Evolutionary conservation across 2,113 vertebrate species (phyloP).

Genomic region (Hyla sarda): DNA sequence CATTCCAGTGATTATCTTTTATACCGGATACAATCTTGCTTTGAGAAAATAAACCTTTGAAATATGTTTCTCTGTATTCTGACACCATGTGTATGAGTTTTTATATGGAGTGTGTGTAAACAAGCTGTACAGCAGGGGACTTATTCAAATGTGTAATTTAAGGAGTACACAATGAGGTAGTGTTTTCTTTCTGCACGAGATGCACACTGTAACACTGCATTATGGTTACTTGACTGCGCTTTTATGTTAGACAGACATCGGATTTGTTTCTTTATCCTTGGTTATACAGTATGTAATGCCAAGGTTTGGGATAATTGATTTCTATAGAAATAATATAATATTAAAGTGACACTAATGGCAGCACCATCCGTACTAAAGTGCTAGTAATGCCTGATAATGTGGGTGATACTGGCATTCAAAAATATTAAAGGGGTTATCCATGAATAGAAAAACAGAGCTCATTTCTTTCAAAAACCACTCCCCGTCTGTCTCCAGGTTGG

Average conservation of each 20-base stretch:
- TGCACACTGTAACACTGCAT: slow-evolving; percentile 22
- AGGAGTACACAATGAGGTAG: slow-evolving; percentile 11
- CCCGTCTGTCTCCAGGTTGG: no score
- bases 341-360: no score
- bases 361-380: no score
- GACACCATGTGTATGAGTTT: slow-evolving; percentile 31
- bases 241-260: background rate
- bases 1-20: background rate
- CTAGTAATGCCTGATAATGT: no score
- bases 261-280: background rate
- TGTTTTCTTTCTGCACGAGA: slow-evolving; percentile 24
- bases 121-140: slow-evolving; percentile 15
- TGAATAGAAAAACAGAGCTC: no score
- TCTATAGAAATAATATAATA: background rate
- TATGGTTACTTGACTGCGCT: background rate
- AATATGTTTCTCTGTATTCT: slow-evolving; percentile 21
- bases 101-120: slow-evolving; percentile 32
- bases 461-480: no score
- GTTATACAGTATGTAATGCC: background rate
- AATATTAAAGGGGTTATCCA: no score
- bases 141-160: slow-evolving; percentile 29
- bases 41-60: slow-evolving; percentile 13
- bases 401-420: no score
- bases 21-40: slow-evolving; percentile 17
- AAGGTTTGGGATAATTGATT: background rate